Conservation (phyloP, 2,113 vertebrate species). For the Lagopus muta region DNA sequence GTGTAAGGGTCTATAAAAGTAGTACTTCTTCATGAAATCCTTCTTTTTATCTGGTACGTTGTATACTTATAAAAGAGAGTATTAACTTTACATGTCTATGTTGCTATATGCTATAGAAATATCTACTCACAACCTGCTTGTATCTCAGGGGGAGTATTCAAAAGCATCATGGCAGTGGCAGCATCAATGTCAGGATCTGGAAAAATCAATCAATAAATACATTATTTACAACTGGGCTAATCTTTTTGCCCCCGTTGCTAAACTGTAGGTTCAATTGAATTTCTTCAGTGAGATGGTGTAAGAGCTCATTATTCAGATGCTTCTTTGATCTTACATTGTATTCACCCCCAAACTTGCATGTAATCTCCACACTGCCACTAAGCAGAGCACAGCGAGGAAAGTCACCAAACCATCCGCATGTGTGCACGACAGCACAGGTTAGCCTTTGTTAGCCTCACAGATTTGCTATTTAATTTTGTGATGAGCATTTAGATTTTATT, state of each 20-base stretch:
- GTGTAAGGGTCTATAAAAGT: slow-evolving; percentile 33
- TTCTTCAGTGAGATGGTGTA: slow-evolving; percentile 19
- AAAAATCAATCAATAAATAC: slow-evolving; percentile 87
- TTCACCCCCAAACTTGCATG: neutral
- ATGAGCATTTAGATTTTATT: neutral
- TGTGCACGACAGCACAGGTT: neutral
- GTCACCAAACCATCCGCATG: neutral
- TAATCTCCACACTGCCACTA: neutral
- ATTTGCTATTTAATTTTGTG: neutral
- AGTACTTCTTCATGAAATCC: slow-evolving; percentile 59
- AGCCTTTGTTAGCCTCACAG: neutral
- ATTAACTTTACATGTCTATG: slow-evolving; percentile 78
- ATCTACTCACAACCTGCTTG: slow-evolving; percentile 89
- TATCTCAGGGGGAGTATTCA: slow-evolving; percentile 88
- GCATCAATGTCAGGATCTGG: slow-evolving; percentile 89
- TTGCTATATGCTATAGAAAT: slow-evolving; percentile 83
- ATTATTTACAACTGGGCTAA: slow-evolving; percentile 82
- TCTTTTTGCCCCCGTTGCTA: slow-evolving; percentile 48
- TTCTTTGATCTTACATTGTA: neutral
- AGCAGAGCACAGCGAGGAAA: neutral
- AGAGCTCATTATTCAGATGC: slow-evolving; percentile 22
- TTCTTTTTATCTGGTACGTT: slow-evolving; percentile 52
- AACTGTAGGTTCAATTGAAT: slow-evolving; percentile 59
- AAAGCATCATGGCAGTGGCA: slow-evolving; percentile 89
- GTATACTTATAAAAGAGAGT: slow-evolving; percentile 67